A percentile compares a stretch with the other conserved stretches of the same genome.
These are phyloP conservation scores for Candoia aspera DNA, from an alignment of 2,113 vertebrate genomes.

Conservation along the genomic window DNA sequence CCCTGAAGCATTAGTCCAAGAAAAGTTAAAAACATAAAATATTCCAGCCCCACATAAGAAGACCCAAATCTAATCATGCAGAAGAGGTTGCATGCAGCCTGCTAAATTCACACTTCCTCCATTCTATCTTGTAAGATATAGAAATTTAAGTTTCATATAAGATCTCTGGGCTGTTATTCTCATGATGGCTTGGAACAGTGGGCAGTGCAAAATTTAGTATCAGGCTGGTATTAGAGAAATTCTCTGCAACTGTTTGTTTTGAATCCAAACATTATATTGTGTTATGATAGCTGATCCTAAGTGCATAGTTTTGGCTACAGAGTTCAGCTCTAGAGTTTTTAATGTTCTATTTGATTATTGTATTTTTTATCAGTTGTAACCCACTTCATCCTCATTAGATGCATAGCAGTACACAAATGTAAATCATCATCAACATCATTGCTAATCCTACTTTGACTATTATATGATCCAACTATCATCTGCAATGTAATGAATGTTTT, in stretches of 20 bases:
- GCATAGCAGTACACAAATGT: neutral
- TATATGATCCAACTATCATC: neutral
- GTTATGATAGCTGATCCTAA: no score
- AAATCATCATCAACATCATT: neutral
- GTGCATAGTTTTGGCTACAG: neutral
- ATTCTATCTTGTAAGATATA: no score
- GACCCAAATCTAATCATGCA: no score
- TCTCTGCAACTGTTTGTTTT: neutral
- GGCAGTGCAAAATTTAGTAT: neutral
- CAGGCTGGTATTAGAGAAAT: neutral
- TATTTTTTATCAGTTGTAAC: neutral
- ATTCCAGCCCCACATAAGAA: no score
- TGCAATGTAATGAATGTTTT: neutral
- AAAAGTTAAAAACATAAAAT: no score
- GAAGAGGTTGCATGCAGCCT: no score
- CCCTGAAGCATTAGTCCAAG: no score
- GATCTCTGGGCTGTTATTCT: neutral
- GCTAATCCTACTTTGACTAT: neutral
- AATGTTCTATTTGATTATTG: neutral
- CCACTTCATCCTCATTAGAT: neutral
- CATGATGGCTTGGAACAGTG: neutral
- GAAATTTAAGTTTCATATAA: neutral
- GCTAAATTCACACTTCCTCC: no score
- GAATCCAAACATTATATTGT: no score
- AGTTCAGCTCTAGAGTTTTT: neutral